A percentile compares a stretch with the other conserved stretches of the same genome.
Conservation (phyloP, 2,797 vertebrate species). For the Catostomus latipinnis region DNA sequence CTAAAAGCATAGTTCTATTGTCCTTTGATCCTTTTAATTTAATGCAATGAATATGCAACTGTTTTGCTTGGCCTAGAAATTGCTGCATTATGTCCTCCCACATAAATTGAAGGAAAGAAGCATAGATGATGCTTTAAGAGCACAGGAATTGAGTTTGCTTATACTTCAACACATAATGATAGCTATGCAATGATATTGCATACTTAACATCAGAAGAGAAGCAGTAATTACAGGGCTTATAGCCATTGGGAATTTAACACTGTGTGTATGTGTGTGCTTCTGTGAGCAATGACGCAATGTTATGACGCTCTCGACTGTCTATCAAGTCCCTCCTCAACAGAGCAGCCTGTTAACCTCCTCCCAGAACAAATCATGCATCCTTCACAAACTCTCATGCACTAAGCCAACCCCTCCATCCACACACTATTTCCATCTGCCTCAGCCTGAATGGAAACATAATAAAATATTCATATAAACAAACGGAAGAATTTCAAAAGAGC, state of each 20-base stretch:
- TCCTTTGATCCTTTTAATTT: no score
- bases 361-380: background rate
- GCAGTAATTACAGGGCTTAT: background rate
- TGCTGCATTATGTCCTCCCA: no score
- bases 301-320: constrained; percentile 1
- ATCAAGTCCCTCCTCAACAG: constrained; percentile 16
- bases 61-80: no score
- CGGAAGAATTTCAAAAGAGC: background rate
- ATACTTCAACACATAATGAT: no score
- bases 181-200: no score
- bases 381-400: background rate
- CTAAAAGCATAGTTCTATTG: no score
- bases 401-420: no score
- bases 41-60: no score
- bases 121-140: no score
- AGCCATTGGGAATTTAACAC: background rate
- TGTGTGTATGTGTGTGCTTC: background rate
- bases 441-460: background rate
- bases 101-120: no score
- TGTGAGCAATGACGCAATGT: constrained; percentile 14
- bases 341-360: constrained; percentile 5
- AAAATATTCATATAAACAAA: constrained; percentile 3
- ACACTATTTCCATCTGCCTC: background rate
- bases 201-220: constrained; percentile 5
- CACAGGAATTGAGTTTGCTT: no score